phyloP scores from a whole-genome alignment of 1,140 invertebrate species.

The Drosophila seguyi region DNA sequence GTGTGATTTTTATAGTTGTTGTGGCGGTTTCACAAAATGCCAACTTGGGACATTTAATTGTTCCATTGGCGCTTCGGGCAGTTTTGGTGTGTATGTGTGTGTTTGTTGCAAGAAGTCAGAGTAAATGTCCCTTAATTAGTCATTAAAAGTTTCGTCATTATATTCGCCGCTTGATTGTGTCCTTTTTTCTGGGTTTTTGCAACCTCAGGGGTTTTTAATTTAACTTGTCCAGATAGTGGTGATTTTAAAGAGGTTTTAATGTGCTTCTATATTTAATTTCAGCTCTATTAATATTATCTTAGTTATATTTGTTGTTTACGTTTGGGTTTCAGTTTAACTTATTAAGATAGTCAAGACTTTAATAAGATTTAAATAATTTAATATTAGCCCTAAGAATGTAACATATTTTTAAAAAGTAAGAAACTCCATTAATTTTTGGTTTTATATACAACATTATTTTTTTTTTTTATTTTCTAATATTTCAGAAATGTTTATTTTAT shows the following conservation, averaged over 20 bases:
- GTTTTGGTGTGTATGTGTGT: conserved; percentile 23
- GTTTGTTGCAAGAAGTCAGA: conserved; percentile 16
- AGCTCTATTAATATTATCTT: not conserved
- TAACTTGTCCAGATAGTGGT: conserved; percentile 16
- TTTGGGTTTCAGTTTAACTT: conserved; percentile 5
- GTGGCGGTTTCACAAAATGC: conserved; percentile 25
- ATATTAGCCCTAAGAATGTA: not conserved
- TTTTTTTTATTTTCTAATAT: not conserved
- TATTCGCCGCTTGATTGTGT: conserved; percentile 39
- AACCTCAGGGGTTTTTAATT: conserved; percentile 36
- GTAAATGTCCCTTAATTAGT: conserved; percentile 62
- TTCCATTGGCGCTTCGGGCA: conserved; percentile 44
- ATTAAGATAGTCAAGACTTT: not conserved
- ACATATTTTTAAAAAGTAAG: too few relatives aligned
- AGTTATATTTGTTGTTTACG: too few relatives aligned
- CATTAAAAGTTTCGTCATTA: conserved; percentile 73
- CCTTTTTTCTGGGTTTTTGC: conserved; percentile 6
- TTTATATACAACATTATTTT: not conserved
- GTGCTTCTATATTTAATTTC: too few relatives aligned
- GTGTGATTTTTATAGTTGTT: conserved; percentile 39
- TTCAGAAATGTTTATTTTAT: not conserved
- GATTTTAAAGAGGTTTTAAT: conserved; percentile 7
- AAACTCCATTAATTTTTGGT: too few relatives aligned
- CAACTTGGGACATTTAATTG: conserved; percentile 54
- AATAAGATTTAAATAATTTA: not conserved